A percentile compares a stretch with the other conserved stretches of the same genome.
These are phyloP conservation scores for Harpalus rufipes DNA, from an alignment of 2,888 invertebrate genomes.

Conservation along the genomic window DNA sequence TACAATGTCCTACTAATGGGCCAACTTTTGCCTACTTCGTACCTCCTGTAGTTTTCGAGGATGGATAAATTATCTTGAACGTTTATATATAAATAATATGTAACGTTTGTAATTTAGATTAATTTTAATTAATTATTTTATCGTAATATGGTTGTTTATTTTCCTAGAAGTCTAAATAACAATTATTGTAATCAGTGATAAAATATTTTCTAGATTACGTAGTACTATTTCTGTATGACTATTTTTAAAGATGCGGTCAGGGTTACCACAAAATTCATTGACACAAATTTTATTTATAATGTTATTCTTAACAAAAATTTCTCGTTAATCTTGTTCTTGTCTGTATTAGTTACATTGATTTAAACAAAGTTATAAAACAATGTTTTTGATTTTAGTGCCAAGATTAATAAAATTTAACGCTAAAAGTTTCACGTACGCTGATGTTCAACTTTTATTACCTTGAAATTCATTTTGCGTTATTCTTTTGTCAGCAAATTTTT, in stretches of 20 bases:
- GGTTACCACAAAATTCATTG: constrained; percentile 23
- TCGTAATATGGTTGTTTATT: background rate
- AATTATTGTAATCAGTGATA: constrained; percentile 33
- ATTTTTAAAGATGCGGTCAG: constrained; percentile 49
- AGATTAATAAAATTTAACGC: constrained; percentile 22
- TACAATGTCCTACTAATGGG: too few species aligned
- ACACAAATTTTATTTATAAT: constrained; percentile 11
- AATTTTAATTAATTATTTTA: background rate
- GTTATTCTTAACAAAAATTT: constrained; percentile 16
- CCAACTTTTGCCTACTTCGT: too few species aligned
- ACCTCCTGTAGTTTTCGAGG: too few species aligned
- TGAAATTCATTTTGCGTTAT: constrained; percentile 39
- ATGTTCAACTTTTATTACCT: constrained; percentile 33
- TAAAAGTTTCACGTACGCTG: constrained; percentile 32
- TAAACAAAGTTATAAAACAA: constrained; percentile 14
- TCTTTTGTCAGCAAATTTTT: constrained; percentile 4
- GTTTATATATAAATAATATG: too few species aligned
- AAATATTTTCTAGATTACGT: constrained; percentile 5
- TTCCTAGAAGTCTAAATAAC: constrained; percentile 5
- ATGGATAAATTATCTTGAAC: too few species aligned
- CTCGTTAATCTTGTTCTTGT: background rate
- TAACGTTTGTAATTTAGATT: background rate
- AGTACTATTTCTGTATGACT: background rate
- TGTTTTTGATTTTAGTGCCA: constrained; percentile 45
- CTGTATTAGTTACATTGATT: constrained; percentile 42